Evolutionary conservation across 2,888 invertebrate genomes (phyloP).

Genomic region (Neoaliturus tenellus): DNA sequence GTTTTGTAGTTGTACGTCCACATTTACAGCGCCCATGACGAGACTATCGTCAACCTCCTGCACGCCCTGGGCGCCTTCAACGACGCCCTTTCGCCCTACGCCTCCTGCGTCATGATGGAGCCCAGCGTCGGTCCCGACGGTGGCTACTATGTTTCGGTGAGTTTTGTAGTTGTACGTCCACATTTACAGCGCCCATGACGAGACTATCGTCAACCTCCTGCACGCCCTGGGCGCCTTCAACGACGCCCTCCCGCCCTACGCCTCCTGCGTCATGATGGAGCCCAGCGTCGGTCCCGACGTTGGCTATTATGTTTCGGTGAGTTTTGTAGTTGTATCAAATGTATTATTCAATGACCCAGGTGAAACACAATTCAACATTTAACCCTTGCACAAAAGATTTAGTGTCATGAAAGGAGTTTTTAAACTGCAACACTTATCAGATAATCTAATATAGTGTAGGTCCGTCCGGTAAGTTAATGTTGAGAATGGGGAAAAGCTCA

Average conservation of each 20-base stretch:
- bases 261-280: constrained; percentile 80
- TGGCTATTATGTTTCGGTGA: constrained; percentile 60
- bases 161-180: too few species aligned
- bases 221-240: constrained; percentile 81
- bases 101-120: constrained; percentile 80
- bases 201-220: constrained; percentile 81
- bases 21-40: constrained; percentile 84
- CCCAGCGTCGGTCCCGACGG: constrained; percentile 74
- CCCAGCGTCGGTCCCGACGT: constrained; percentile 74
- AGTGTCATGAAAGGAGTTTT: too few species aligned
- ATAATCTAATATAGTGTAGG: too few species aligned
- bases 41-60: constrained; percentile 81
- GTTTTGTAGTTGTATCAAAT: too few species aligned
- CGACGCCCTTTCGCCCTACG: constrained; percentile 79
- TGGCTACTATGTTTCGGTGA: constrained; percentile 59
- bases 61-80: constrained; percentile 81
- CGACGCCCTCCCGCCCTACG: constrained; percentile 79
- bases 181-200: constrained; percentile 84
- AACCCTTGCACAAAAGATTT: too few species aligned
- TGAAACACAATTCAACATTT: too few species aligned
- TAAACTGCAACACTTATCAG: too few species aligned
- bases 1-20: too few species aligned
- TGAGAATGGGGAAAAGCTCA: too few species aligned
- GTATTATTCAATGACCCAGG: too few species aligned
- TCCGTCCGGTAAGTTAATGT: too few species aligned